Evolutionary conservation across 2,797 vertebrate species (phyloP), one percentile per base, ranked within the genome.

Genomic region (Chromis chromis): DNA sequence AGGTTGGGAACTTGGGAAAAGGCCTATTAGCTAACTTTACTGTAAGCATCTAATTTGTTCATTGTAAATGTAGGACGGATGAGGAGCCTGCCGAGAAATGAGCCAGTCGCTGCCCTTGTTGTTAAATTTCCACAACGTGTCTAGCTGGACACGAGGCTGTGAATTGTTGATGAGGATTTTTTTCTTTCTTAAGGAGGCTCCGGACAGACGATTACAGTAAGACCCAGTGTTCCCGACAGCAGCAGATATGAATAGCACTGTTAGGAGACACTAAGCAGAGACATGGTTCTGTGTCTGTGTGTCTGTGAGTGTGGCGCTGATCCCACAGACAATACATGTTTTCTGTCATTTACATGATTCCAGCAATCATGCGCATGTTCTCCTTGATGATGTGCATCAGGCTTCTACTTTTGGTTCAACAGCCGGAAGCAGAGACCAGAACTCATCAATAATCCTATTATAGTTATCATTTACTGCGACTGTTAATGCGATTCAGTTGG

Each of bases 131-230:
- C 81, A 72, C 46, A 65, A 36, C 36, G 12, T 65, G 55, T 84
- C 74, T 73, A 25, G 72, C 61, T 25, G 66, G 61, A 76, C 19
- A 73, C 59, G 40, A 69, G 31, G 66, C 76, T 61, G 48, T 39
- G 69, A 19, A 56, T 44, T 83, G 79, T 82, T 85, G 84, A 76
- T 0, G 40, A 75, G 68, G 79, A 76, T 81, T 76, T 83, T n/a
- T 54, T 76, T 63, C 70, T 69, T 78, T 86, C 82, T 77, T 73
- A 71, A 49, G 66, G 71, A 74, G 70, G 72, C 76, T 42, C 81
- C 50, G 80, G 75, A 72, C 72, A 76, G 83, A 86, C 76, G 74
- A 89, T 90, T 77, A 87, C 83, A 87, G 68, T 83, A 85, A 86
- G 85, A 85, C 28, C 65, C 74, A 62, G 57, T 88, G 85, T 89